phyloP scores from a whole-genome alignment of 2,113 vertebrate species.

The Sebastes schlegelii region DNA sequence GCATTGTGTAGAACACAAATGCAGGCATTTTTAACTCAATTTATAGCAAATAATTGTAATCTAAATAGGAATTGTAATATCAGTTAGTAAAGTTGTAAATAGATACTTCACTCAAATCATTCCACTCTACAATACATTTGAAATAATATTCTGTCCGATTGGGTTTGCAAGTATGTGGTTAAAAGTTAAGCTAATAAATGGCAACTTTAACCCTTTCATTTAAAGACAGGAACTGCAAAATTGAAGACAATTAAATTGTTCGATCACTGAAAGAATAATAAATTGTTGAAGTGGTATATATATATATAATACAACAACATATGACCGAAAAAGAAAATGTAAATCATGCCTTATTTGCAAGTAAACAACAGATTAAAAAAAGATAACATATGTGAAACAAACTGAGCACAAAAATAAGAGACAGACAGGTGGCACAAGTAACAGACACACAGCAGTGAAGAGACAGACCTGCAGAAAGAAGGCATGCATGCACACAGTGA shows the following conservation, averaged over 20 bases:
- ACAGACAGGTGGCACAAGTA: neutral
- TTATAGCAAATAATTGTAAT: no score
- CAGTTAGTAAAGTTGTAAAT: neutral
- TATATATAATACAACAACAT: neutral
- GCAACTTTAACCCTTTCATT: neutral
- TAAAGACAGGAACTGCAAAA: neutral
- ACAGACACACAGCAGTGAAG: neutral
- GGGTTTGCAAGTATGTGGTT: neutral
- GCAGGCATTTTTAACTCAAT: no score
- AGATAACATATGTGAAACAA: neutral
- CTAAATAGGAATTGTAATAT: no score
- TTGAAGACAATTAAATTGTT: neutral
- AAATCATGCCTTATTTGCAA: neutral
- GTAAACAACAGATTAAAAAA: neutral
- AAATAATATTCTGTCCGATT: neutral
- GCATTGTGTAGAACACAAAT: no score
- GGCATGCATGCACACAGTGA: constrained; percentile 52
- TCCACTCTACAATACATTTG: neutral
- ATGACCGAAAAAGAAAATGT: neutral
- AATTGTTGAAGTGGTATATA: neutral
- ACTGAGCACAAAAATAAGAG: neutral
- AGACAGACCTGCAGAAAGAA: neutral
- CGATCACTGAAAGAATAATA: neutral
- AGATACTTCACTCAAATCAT: neutral
- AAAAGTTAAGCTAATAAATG: neutral